phyloP scores from a whole-genome alignment of 2,797 vertebrate genomes.

The Lagorchestes hirsutus region DNA sequence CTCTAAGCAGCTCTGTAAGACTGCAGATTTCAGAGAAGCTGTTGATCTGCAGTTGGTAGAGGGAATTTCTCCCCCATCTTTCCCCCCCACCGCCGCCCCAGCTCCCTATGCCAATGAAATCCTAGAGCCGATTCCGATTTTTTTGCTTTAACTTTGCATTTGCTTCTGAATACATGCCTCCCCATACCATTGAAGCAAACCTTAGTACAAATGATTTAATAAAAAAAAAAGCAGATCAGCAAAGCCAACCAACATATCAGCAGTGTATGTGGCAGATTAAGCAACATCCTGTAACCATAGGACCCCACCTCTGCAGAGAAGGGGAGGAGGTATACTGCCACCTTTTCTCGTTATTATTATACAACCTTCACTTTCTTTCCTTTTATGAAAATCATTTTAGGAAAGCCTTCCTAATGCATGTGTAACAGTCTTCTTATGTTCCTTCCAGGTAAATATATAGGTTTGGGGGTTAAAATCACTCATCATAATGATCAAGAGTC shows the following conservation, averaged over 20 bases:
- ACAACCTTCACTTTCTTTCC: not conserved
- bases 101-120: not conserved
- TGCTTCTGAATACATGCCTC: not conserved
- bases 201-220: not conserved
- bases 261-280: not conserved
- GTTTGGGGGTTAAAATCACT: not conserved
- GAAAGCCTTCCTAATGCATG: not conserved
- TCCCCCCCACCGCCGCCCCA: no score
- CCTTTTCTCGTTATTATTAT: not conserved
- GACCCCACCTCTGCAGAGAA: not conserved
- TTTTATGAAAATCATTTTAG: not conserved
- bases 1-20: not conserved
- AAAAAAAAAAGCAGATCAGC: not conserved
- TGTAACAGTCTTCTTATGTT: not conserved
- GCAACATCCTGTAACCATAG: not conserved
- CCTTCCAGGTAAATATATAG: not conserved
- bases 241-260: not conserved
- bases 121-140: not conserved
- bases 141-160: not conserved
- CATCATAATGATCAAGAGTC: not conserved
- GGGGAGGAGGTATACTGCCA: not conserved
- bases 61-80: not conserved
- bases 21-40: not conserved
- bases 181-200: not conserved
- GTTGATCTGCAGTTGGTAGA: not conserved